Percentiles rank a stretch among this genome's conserved stretches.
phyloP scores from a whole-genome alignment of 37 sponge, comb jelly and placozoan species.

The Aplysina aerophoba region DNA sequence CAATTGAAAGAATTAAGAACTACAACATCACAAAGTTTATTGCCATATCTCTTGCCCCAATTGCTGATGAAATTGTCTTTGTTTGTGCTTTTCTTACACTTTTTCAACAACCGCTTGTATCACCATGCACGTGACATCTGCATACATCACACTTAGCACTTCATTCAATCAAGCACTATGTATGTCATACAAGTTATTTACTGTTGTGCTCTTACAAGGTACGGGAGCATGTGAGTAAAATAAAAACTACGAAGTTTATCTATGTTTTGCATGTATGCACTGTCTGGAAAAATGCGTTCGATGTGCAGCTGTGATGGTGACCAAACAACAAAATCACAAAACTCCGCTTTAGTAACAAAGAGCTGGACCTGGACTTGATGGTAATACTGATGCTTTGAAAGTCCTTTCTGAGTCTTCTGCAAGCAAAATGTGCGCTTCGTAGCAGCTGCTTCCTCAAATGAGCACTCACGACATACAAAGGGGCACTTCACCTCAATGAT shows the following conservation, averaged over 20 bases:
- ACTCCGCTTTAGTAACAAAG: constrained; percentile 27
- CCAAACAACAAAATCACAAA: constrained; percentile 33
- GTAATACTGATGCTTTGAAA: constrained; percentile 22
- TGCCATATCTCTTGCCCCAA: background rate
- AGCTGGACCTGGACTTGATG: constrained; percentile 43
- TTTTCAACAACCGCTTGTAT: constrained; percentile 20
- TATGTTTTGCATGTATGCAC: background rate
- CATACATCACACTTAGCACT: background rate
- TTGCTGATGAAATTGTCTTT: background rate
- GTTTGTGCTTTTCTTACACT: constrained; percentile 3
- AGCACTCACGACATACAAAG: constrained; percentile 11
- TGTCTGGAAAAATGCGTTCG: constrained; percentile 27
- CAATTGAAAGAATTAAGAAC: constrained; percentile 54
- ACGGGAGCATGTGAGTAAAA: constrained; percentile 33
- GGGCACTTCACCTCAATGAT: constrained; percentile 34
- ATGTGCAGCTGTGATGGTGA: constrained; percentile 20
- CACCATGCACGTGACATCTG: constrained; percentile 9
- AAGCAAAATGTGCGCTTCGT: constrained; percentile 6
- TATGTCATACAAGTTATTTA: too few species aligned
- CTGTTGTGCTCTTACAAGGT: constrained; percentile 15
- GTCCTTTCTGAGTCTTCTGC: constrained; percentile 12
- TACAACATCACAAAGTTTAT: constrained; percentile 38
- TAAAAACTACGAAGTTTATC: constrained; percentile 28
- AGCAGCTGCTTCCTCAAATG: constrained; percentile 27
- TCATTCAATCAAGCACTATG: background rate